Conservation (phyloP, 2,797 vertebrate species). For the Enteromius paludinosus region DNA sequence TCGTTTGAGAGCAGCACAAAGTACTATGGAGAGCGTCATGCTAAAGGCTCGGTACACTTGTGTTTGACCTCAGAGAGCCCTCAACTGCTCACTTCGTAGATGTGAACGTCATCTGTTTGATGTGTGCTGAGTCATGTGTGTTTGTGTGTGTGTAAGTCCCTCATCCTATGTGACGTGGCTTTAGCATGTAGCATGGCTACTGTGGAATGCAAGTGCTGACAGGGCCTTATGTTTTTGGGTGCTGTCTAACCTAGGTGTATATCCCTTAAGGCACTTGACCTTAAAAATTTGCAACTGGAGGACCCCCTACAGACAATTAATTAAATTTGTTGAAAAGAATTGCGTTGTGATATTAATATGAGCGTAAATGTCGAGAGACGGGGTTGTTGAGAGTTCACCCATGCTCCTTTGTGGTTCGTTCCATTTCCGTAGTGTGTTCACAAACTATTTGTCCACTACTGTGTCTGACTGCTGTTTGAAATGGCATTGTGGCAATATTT, state of each 20-base stretch:
- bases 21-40: constrained; percentile 89
- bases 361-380: not conserved
- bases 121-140: constrained; percentile 37
- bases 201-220: constrained; percentile 12
- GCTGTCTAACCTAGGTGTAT: constrained; percentile 4
- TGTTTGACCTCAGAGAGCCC: constrained; percentile 90
- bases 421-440: not conserved
- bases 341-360: not conserved
- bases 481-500: constrained; percentile 29
- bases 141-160: not conserved
- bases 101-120: constrained; percentile 30
- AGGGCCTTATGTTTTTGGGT: not conserved
- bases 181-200: constrained; percentile 35
- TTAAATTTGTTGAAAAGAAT: not conserved
- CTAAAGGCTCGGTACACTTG: constrained; percentile 93
- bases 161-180: constrained; percentile 12
- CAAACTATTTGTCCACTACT: constrained; percentile 16
- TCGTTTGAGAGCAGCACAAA: constrained; percentile 92
- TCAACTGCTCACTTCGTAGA: constrained; percentile 78
- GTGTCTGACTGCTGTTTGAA: constrained; percentile 39
- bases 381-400: constrained; percentile 11
- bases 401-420: constrained; percentile 2
- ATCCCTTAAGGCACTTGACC: not conserved
- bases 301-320: not conserved
- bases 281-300: not conserved